Evolutionary conservation across 2,888 invertebrate genomes (phyloP), one percentile per base, ranked within the genome.

Genomic region (Geotrupes spiniger): DNA sequence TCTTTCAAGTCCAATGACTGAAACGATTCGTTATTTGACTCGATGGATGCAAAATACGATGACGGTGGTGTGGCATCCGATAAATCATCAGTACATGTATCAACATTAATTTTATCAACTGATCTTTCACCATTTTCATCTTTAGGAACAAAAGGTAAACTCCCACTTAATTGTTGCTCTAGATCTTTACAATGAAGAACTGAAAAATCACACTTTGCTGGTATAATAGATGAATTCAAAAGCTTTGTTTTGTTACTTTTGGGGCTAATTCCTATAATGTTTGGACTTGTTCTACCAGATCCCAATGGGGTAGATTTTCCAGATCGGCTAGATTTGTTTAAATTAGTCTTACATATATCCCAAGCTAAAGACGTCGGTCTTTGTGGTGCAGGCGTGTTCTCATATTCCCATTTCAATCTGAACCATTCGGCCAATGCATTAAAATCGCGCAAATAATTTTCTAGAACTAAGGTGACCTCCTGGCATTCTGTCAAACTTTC

Each of bases 401-500:
- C 96, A 68, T 92, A 96, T 52, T 92, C 92, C 86, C 91, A 91
- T 72, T 96, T 93, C 4, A 96, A 79, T 62, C 89, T 84, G 64
- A 97, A 89, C 87, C 95, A 93, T 68, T 95, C 92, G 44, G 94
- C 92, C 25, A 98, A 76, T 12, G 92, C 90, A 68, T 89, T 89
- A 68, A 98, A 98, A 72, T 98, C 97, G 9, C 92, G 83, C 6
- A 91, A 87, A 70, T 94, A 96, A 70, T 94, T 94, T 71, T 95
- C 94, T 54, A 98, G 75, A 59, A 96, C 94, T 68, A 97, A 77
- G 54, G 96, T 89, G 1, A 93, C 94, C 78, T 98, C 97, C 82
- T 96, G 87, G 76, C 96, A 96, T 73, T 96, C 95, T 1, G 89
- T 86, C 58, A 92, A 81, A 71, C 91, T 95, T 69, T 95, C 94